Evolutionary conservation across 2,888 invertebrate species (phyloP).

Genomic region (Hedychridium roseum): DNA sequence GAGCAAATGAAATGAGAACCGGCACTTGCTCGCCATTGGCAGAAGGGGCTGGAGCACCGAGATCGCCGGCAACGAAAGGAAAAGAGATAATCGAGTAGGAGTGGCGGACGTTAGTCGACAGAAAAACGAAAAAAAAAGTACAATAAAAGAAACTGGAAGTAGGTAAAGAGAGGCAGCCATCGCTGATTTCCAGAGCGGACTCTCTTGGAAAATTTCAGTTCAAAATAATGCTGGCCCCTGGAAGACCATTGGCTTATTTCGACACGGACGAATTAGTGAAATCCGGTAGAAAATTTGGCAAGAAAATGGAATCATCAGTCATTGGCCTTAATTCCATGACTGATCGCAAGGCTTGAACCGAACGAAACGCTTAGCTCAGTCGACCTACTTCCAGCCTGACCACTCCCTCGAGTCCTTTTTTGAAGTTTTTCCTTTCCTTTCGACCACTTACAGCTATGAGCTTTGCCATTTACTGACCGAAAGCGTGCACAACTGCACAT

Average conservation of each 20-base stretch:
- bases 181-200: not conserved
- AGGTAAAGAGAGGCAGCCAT: constrained; percentile 11
- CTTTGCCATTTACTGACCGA: too few relatives aligned
- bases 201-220: too few relatives aligned
- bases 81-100: too few relatives aligned
- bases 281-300: not conserved
- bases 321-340: constrained; percentile 19
- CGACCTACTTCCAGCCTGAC: constrained; percentile 46
- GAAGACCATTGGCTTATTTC: too few relatives aligned
- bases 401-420: constrained; percentile 47
- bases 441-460: too few relatives aligned
- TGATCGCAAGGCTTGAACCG: constrained; percentile 27
- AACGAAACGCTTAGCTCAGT: constrained; percentile 34
- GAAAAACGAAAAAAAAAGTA: constrained; percentile 4
- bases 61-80: constrained; percentile 2
- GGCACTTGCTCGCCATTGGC: constrained; percentile 36
- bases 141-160: too few relatives aligned
- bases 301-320: constrained; percentile 7
- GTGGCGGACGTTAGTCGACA: constrained; percentile 11
- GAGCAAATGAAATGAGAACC: constrained; percentile 31
- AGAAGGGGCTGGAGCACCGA: constrained; percentile 19
- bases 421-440: constrained; percentile 40
- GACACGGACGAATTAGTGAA: not conserved
- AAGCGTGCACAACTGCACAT: too few relatives aligned
- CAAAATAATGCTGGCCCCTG: too few relatives aligned